Evolutionary conservation across 2,797 vertebrate genomes (phyloP).

Genomic region (Loriculus beryllinus): DNA sequence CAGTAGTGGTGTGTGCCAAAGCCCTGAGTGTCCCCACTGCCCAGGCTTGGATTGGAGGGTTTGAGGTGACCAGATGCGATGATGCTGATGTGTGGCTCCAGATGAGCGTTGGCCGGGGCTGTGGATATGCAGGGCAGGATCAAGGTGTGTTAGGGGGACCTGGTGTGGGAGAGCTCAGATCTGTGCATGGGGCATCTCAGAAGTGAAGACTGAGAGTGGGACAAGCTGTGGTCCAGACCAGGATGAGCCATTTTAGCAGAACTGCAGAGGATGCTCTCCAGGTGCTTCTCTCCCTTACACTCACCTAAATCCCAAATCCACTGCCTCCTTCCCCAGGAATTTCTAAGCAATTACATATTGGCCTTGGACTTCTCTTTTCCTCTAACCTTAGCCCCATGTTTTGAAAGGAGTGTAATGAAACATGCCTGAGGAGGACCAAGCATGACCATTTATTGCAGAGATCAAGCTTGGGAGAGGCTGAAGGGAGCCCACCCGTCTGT

Average conservation of each 20-base stretch:
- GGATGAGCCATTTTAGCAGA: not conserved
- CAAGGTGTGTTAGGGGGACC: not conserved
- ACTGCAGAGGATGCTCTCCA: not conserved
- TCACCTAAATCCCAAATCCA: not conserved
- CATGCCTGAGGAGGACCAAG: not conserved
- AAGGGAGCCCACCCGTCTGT: not conserved
- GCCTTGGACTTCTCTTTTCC: not conserved
- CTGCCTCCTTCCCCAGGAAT: not conserved
- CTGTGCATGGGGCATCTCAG: not conserved
- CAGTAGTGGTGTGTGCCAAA: not conserved
- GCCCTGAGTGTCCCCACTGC: not conserved
- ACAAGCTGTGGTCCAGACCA: not conserved
- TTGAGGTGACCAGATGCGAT: fast-evolving
- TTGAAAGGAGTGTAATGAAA: not conserved
- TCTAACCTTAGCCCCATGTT: not conserved
- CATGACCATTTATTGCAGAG: not conserved
- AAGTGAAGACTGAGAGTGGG: not conserved
- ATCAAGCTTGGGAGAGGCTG: not conserved
- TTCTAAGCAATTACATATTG: not conserved
- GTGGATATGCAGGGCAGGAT: not conserved
- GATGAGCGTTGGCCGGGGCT: fast-evolving
- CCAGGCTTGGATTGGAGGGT: not conserved
- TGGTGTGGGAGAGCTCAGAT: not conserved
- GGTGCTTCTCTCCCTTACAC: not conserved
- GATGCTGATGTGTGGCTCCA: not conserved